These are phyloP conservation scores for Chiroxiphia lanceolata DNA, from an alignment of 2,797 vertebrate genomes.

Conservation along the genomic window DNA sequence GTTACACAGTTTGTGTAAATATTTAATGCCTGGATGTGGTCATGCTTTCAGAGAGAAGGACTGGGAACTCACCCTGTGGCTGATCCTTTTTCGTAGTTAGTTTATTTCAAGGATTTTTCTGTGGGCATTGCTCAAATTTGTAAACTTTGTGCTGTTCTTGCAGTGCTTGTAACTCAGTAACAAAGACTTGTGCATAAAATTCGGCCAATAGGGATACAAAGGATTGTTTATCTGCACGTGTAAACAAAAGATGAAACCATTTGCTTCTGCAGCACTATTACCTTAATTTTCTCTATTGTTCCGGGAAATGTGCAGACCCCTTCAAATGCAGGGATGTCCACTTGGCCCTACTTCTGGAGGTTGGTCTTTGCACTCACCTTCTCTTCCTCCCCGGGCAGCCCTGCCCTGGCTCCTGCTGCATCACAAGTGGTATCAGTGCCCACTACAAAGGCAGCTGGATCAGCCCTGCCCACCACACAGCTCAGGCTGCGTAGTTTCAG, in stretches of 20 bases:
- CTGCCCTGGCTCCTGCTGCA: neutral
- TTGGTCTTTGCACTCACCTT: fast-evolving
- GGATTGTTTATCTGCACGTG: neutral
- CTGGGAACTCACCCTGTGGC: neutral
- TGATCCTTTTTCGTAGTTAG: neutral
- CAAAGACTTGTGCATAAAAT: neutral
- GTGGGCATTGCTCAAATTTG: neutral
- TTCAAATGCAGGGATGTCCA: neutral
- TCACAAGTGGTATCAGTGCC: neutral
- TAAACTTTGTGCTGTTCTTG: neutral
- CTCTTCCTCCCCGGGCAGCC: neutral
- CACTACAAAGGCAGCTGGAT: neutral
- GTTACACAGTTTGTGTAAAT: neutral
- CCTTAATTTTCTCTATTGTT: neutral
- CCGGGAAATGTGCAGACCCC: fast-evolving
- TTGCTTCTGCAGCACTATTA: neutral
- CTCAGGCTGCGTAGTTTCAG: neutral
- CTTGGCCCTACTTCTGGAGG: neutral
- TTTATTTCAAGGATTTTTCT: neutral
- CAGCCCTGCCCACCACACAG: fast-evolving
- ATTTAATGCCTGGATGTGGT: neutral
- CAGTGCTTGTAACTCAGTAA: neutral
- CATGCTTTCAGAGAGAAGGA: neutral
- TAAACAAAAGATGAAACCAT: neutral
- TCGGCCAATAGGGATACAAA: neutral